Conservation (phyloP, 2,888 invertebrate species). For the Spisula solida region DNA sequence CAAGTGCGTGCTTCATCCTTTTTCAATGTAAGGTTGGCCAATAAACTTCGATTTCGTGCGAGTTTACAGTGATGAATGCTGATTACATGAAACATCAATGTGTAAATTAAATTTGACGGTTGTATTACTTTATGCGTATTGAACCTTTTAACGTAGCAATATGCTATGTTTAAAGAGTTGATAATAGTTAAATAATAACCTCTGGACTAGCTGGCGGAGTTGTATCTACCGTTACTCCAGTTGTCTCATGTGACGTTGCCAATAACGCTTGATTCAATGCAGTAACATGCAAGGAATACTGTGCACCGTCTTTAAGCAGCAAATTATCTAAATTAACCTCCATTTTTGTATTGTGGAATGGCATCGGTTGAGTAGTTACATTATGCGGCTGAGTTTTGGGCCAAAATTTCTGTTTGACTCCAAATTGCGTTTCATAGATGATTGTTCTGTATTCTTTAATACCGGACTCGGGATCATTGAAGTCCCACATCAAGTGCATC, state of each 20-base stretch:
- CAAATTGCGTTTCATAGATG: constrained; percentile 69
- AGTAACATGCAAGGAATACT: constrained; percentile 74
- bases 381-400: constrained; percentile 61
- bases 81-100: no score
- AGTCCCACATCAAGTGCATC: constrained; percentile 72
- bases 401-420: constrained; percentile 71
- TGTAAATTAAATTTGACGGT: no score
- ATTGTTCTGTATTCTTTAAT: constrained; percentile 72
- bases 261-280: constrained; percentile 75
- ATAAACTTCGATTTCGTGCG: no score
- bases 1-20: no score
- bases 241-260: constrained; percentile 73
- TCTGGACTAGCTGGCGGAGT: constrained; percentile 73
- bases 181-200: constrained; percentile 46
- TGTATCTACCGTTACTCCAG: constrained; percentile 77
- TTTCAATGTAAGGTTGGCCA: no score
- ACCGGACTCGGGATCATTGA: constrained; percentile 75
- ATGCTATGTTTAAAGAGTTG: no score
- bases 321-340: constrained; percentile 48
- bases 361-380: constrained; percentile 26
- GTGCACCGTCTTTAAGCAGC: constrained; percentile 69
- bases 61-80: no score
- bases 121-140: no score
- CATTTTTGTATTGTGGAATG: constrained; percentile 14
- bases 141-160: no score